Evolutionary conservation across 2,113 vertebrate genomes (phyloP), one percentile per base, ranked within the genome.

Genomic region (Lipophrys pholis): DNA sequence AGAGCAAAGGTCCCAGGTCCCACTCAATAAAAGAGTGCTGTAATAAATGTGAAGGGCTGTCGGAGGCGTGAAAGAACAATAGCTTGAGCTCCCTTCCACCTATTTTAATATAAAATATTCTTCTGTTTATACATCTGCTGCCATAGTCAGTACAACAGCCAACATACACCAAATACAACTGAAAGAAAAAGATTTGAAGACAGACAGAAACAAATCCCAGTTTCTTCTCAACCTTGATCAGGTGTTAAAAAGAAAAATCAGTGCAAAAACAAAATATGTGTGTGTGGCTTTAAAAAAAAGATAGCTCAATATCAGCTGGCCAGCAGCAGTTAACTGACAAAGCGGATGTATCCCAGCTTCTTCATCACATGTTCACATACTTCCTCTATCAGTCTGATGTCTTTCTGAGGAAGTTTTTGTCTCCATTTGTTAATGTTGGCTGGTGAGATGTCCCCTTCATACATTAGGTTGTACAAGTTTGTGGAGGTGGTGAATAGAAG

Each of bases 401-500:
- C 97, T 78, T 94, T 94, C 36, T 39, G 90, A 48, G 95, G 92
- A 95, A 99, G 94, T 41, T 94, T 95, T 36, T 93, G 87, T 77
- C 94, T 95, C 97, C 97, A 99, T 45, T 84, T 53, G 73, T 96
- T 89, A 66, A 95, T 95, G 73, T 87, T 95, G 49, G 90, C 91
- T 41, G 96, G 94, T 62, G 97, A 98, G 76, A 99, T 95, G 80
- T 98, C 95, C 11, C 97, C 96, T 81, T 99, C 97, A 5, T 98
- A 96, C 87, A 96, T 95, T 35, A 99, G 95, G 80, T 95, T 97
- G 89, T 96, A 98, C 91, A 98, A 91, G 90, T 94, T 95, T 0
- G 97, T 98, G 73, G 96, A 97, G 11, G 97, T 98, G 89, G 96
- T 96, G 92, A 99, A 98, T 52, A 96, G 78, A 75, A 99, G 96